Evolutionary conservation across 2,113 vertebrate genomes (phyloP), one percentile per base, ranked within the genome.

Genomic region (Himantopus leucocephalus): DNA sequence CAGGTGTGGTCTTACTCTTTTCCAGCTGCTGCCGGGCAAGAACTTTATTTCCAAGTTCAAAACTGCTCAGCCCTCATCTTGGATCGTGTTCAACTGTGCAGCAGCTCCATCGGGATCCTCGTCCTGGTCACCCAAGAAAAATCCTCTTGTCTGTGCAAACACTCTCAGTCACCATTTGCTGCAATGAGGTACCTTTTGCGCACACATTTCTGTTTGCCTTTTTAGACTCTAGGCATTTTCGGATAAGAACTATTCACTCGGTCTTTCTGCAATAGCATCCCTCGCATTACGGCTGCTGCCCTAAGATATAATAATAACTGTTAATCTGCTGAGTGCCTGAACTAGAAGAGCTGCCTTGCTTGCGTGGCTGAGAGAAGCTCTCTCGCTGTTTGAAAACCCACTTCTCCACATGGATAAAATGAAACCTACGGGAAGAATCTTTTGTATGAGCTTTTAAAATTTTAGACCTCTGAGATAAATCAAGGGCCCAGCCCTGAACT

Each of bases 1-100:
- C 85, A 52, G 96, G 91, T 97, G 94, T 94, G 91, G 91, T 91
- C 77, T 94, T 30, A 41, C 3, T 15, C 20, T 85, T 95, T 82
- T 30, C 73, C 77, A 87, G 88, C 43, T 85, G 58, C 86, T 95
- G 70, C 53, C 89, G 85, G 67, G 68, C 34, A 85, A 80, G 35
- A 94, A 81, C 30, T 58, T 75, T 30, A 70, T 79, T 92, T 94
- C 84, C 70, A 95, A 87, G 53, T 95, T 66, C 45, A 73, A n/a
- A 85, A 89, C 26, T 66, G 20, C 58, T 92, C 45, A 23, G 9
- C 17, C 81, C 21, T 68, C 5, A 0, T 27, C 50, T 81, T 92
- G 86, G 41, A 89, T 66, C 1, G 0, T 4, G 15, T 71, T 76
- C 71, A 77, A 12, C 0, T 0, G 8, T 21, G 21, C 29, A 82